These are phyloP conservation scores for Chlamydotis undulata DNA, from an alignment of 2,113 vertebrate species.

Conservation along the genomic window DNA sequence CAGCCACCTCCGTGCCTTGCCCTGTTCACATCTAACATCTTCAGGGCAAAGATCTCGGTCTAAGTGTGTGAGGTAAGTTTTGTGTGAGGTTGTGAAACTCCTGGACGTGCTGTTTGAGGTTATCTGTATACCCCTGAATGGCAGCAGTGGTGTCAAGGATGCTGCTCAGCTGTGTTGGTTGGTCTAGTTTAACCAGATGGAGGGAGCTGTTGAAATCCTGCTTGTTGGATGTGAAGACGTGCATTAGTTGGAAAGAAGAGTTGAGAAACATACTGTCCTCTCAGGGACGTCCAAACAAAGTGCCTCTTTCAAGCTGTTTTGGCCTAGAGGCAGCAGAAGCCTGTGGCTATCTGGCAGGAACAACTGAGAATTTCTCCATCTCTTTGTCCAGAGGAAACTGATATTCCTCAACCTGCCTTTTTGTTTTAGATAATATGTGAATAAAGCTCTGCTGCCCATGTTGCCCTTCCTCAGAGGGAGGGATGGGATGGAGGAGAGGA, in stretches of 20 bases:
- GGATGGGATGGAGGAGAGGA: background rate
- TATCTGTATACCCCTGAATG: background rate
- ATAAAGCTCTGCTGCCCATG: background rate
- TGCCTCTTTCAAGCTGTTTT: background rate
- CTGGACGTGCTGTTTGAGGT: background rate
- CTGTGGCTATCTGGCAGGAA: background rate
- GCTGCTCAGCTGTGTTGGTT: background rate
- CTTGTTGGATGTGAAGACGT: background rate
- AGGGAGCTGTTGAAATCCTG: background rate
- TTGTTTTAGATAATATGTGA: background rate
- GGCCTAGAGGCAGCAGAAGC: background rate
- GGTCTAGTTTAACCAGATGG: background rate
- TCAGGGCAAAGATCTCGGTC: background rate
- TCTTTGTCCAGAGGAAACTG: background rate
- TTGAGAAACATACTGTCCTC: background rate
- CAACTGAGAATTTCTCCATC: background rate
- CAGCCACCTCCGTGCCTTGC: background rate
- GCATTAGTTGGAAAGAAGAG: background rate
- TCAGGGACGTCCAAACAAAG: background rate
- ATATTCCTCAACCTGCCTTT: background rate
- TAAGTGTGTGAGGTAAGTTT: background rate
- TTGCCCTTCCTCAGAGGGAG: background rate
- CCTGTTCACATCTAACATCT: background rate
- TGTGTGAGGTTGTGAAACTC: background rate
- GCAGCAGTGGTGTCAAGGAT: accelerated